Percentiles rank a stretch among this genome's conserved stretches.
These are phyloP conservation scores for Dermochelys coriacea DNA, from an alignment of 2,797 vertebrate species.

Conservation along the genomic window DNA sequence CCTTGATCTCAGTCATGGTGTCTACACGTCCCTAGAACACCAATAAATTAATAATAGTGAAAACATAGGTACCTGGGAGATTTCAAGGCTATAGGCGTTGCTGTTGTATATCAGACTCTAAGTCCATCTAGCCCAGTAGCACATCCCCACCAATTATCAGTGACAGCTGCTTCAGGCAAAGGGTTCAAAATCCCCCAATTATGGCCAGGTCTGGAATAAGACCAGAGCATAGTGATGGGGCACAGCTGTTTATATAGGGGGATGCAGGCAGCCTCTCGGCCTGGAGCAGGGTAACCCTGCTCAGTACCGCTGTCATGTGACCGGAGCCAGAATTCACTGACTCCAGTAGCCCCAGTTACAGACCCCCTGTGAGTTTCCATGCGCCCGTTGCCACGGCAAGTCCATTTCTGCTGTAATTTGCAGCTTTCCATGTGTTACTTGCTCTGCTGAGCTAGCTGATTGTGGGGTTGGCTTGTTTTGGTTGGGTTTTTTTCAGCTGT, in stretches of 20 bases:
- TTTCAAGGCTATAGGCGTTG: neutral
- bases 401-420: neutral
- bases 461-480: neutral
- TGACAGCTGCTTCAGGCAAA: neutral
- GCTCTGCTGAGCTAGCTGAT: neutral
- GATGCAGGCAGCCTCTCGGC: neutral
- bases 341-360: neutral
- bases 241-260: neutral
- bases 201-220: neutral
- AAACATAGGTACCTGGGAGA: neutral
- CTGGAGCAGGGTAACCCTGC: neutral
- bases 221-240: neutral
- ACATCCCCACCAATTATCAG: neutral
- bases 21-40: no score
- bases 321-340: neutral
- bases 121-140: neutral
- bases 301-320: neutral
- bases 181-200: neutral
- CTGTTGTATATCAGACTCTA: neutral
- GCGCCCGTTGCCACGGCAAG: no score
- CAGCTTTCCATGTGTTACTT: neutral
- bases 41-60: neutral
- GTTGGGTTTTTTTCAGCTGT: neutral
- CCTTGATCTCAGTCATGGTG: neutral
- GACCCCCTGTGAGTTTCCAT: neutral